Evolutionary conservation across 2,113 vertebrate genomes (phyloP).

Genomic region (Paramisgurnus dabryanus): DNA sequence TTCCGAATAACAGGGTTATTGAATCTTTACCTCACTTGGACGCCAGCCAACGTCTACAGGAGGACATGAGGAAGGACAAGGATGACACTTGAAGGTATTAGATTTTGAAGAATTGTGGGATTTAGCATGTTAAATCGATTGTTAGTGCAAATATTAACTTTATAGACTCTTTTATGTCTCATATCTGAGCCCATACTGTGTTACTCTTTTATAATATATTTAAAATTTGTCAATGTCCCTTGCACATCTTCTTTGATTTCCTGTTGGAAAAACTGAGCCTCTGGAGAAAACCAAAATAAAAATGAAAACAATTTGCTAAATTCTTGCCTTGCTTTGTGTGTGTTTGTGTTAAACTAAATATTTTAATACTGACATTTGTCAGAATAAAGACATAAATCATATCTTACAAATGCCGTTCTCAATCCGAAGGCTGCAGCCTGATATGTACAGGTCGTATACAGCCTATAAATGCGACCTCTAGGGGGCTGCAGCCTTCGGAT

Average conservation of each 20-base stretch:
- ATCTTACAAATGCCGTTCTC: too few species aligned
- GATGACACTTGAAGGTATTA: constrained; percentile 23
- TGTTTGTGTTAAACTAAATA: not conserved
- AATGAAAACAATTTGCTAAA: constrained; percentile 12
- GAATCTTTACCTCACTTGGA: constrained; percentile 38
- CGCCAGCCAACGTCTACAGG: constrained; percentile 59
- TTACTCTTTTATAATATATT: constrained; percentile 19
- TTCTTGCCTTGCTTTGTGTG: not conserved
- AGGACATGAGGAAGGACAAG: constrained; percentile 24
- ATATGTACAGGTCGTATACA: too few species aligned
- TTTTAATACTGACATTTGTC: too few species aligned
- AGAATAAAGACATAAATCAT: too few species aligned
- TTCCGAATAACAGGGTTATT: not conserved
- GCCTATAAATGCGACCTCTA: too few species aligned
- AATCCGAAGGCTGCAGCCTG: too few species aligned
- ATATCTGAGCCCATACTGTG: constrained; percentile 47
- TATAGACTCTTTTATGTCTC: constrained; percentile 13
- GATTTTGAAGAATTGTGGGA: constrained; percentile 15
- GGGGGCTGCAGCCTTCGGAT: too few species aligned
- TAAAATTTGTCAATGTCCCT: constrained; percentile 44
- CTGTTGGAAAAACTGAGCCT: constrained; percentile 56
- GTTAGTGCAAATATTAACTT: constrained; percentile 22
- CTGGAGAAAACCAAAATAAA: constrained; percentile 53
- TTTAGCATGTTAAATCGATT: constrained; percentile 33
- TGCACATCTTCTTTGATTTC: constrained; percentile 50